Evolutionary conservation across 1,140 invertebrate genomes (phyloP).

Genomic region (Pogonognathellus flavescens): DNA sequence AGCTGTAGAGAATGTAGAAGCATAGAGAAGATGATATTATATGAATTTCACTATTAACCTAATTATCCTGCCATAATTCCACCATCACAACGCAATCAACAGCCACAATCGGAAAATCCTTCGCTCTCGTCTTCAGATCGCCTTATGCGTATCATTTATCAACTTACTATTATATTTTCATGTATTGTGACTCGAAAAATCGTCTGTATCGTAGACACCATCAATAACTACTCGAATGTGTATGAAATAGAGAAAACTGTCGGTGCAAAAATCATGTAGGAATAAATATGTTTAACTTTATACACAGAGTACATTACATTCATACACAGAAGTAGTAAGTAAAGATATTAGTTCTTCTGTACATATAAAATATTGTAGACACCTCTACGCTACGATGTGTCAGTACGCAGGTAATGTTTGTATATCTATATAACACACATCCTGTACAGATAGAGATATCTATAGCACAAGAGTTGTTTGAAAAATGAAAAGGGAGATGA

Average conservation of each 20-base stretch:
- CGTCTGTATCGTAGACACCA: slow-evolving; percentile 11
- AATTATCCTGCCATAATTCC: slow-evolving; percentile 34
- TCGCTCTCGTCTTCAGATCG: slow-evolving; percentile 31
- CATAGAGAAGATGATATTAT: slow-evolving; percentile 13
- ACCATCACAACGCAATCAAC: slow-evolving; percentile 33
- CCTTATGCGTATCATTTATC: slow-evolving; percentile 19
- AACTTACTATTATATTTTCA: slow-evolving; percentile 18
- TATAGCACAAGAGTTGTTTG: not conserved
- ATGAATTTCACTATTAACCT: slow-evolving; percentile 45
- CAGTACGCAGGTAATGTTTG: no score
- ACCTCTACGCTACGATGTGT: no score
- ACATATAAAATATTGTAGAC: no score
- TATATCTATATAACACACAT: no score
- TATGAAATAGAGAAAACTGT: not conserved
- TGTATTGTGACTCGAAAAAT: slow-evolving; percentile 32
- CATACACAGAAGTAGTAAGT: no score
- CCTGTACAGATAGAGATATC: no score
- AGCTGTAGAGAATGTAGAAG: not conserved
- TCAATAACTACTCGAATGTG: slow-evolving; percentile 22
- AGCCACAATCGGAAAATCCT: slow-evolving; percentile 13
- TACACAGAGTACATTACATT: not conserved
- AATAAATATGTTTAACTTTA: not conserved
- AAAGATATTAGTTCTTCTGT: no score
- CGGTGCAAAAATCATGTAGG: not conserved
- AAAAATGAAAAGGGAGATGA: slow-evolving; percentile 6